Conservation (phyloP, 1,140 invertebrate species). For the Dendrolimus kikuchii region DNA sequence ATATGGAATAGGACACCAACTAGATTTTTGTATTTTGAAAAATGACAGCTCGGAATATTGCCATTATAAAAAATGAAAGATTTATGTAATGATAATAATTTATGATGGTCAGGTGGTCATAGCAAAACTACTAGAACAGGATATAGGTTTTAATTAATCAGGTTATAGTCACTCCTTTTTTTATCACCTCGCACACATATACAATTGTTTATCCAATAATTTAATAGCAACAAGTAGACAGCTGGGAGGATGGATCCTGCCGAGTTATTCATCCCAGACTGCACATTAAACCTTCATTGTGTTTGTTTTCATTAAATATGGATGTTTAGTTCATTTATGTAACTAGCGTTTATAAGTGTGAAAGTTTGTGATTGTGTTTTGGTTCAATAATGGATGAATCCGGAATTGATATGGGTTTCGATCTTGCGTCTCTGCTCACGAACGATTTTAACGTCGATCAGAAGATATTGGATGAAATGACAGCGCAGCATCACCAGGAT, state of each 20-base stretch:
- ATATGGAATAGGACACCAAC: too few species aligned
- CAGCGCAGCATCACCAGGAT: constrained; percentile 72
- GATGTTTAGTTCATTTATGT: constrained; percentile 29
- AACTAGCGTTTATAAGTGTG: constrained; percentile 36
- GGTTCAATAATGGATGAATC: constrained; percentile 75
- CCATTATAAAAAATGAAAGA: background rate
- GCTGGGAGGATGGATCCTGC: constrained; percentile 63
- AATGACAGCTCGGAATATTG: background rate
- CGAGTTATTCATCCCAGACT: constrained; percentile 38
- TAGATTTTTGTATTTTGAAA: too few species aligned
- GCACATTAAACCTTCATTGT: constrained; percentile 41
- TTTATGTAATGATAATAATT: background rate
- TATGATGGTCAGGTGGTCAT: background rate
- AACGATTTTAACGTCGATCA: constrained; percentile 73
- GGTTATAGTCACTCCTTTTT: constrained; percentile 46
- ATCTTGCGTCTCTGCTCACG: constrained; percentile 76
- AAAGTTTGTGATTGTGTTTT: constrained; percentile 59
- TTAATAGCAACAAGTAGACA: constrained; percentile 66
- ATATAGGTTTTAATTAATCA: constrained; percentile 26
- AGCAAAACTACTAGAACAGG: background rate
- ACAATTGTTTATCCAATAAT: constrained; percentile 36
- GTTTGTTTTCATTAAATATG: constrained; percentile 37
- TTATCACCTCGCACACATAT: constrained; percentile 17
- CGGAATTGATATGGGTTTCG: constrained; percentile 81
- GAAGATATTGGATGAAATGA: constrained; percentile 73